Evolutionary conservation across 2,113 vertebrate species (phyloP).

Genomic region (Periophthalmus modestus): DNA sequence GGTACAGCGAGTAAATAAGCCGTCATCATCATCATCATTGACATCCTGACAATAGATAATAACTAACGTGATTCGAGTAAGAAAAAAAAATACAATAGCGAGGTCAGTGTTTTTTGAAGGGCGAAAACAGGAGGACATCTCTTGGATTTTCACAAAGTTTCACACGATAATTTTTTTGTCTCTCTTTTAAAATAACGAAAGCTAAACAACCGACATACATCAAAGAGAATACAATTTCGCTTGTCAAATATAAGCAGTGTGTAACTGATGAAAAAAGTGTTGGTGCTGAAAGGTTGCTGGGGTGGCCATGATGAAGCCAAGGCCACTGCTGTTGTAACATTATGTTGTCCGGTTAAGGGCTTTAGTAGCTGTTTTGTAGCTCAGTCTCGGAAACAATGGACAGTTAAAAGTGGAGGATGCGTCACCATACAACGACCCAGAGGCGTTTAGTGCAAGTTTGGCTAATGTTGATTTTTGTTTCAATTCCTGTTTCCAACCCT

Average conservation of each 20-base stretch:
- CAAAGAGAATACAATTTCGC: constrained; percentile 70
- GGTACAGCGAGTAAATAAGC: constrained; percentile 75
- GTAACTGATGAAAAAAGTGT: constrained; percentile 56
- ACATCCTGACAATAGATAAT: constrained; percentile 68
- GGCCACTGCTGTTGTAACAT: constrained; percentile 70
- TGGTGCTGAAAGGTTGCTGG: constrained; percentile 61
- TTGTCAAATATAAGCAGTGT: constrained; percentile 77
- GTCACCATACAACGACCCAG: constrained; percentile 62
- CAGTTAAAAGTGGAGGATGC: constrained; percentile 55
- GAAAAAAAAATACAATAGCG: constrained; percentile 72
- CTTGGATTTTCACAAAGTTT: constrained; percentile 70
- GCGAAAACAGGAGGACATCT: constrained; percentile 63
- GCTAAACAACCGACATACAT: constrained; percentile 56
- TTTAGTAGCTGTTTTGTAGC: constrained; percentile 51
- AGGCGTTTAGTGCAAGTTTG: constrained; percentile 80
- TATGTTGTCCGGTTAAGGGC: constrained; percentile 57
- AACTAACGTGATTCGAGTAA: constrained; percentile 73
- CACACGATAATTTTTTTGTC: constrained; percentile 51
- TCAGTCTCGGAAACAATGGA: constrained; percentile 45
- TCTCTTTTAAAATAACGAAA: constrained; percentile 56
- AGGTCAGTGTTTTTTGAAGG: constrained; percentile 78
- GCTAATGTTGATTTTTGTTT: constrained; percentile 65
- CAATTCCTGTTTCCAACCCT: constrained; percentile 55
- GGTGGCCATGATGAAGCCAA: constrained; percentile 54
- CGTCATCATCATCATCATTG: constrained; percentile 60